These are phyloP conservation scores for Chironomus riparius DNA, from an alignment of 2,888 invertebrate genomes.

Conservation along the genomic window DNA sequence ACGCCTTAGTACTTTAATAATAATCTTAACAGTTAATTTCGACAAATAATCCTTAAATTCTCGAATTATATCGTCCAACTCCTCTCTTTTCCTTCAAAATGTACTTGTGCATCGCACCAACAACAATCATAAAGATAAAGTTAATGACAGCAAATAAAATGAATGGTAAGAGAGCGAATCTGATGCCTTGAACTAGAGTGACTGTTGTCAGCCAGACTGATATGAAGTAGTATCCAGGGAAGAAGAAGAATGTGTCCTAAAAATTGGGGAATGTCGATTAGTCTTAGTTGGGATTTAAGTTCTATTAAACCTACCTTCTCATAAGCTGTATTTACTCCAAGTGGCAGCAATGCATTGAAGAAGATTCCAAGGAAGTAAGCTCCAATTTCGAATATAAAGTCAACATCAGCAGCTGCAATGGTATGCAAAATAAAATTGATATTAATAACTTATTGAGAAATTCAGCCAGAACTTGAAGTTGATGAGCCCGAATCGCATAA, in stretches of 20 bases:
- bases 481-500: no score
- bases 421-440: no score
- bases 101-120: conserved; percentile 35
- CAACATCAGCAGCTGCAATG: not conserved
- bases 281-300: no score
- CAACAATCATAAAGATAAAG: conserved; percentile 28
- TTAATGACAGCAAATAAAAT: not conserved
- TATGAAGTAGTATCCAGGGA: not conserved
- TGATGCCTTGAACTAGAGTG: not conserved
- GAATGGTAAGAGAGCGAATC: not conserved
- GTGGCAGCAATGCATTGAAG: not conserved
- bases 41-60: conserved; percentile 9
- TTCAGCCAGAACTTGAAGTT: no score
- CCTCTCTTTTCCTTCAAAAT: conserved; percentile 29
- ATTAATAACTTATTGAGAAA: no score
- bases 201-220: not conserved
- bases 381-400: not conserved
- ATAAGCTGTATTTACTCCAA: not conserved
- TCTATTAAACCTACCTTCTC: no score
- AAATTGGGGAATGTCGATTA: not conserved
- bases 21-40: no score
- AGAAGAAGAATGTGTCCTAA: conserved; percentile 1
- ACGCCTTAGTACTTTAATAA: no score
- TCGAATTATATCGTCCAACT: not conserved
- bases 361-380: not conserved